Base-by-base conservation (phyloP, 2,797 vertebrate genomes). In the Podargus strigoides region DNA sequence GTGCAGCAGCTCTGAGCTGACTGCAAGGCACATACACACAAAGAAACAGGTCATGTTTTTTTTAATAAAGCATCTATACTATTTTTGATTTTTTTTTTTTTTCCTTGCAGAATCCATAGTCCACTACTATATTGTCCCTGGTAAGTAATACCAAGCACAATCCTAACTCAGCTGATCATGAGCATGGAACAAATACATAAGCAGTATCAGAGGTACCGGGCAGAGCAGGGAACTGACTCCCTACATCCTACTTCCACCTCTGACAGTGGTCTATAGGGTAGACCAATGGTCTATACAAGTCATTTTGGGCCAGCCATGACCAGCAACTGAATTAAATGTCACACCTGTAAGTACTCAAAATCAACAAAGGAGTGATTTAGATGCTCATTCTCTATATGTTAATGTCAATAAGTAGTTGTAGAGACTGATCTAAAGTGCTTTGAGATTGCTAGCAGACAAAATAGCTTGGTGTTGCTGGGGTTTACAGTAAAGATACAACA, bases 121-220 rank as follows among this genome's bases (percentile, higher is more conserved):
- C 11, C 18, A 20, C 32, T 47, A 44, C 28, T 59, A 18, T 12
- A 20, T 22, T 56, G 9, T 6, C 24, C 63, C 56, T 67, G 30
- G n/a, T 63, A 56, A 72, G 34, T 41, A 90, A 62, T 18, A 74
- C 19, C 22, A 69, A 22, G 15, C 27, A 79, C 34, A 69, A 83
- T 47, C 47, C 75, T 28, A 69, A 58, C 24, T 67, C n/a, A 62
- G 42, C 9, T 66, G 34, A 79, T 50, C 8, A 73, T 47, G 16
- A 89, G 13, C 2, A 22, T 64, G 34, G 30, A 64, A 59, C 0
- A 2, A 75, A 44, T 27, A 59, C 0, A 0, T 68, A 58, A 64
- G 46, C 39, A 53, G 15, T 8, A 49, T n/a, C 17, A 64, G 34
- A 34, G 5, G 7, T 10, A 70, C 26, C 7, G n/a, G 46, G 28